Base-by-base conservation (phyloP, 2,888 invertebrate genomes). In the Sarcophaga variegata region DNA sequence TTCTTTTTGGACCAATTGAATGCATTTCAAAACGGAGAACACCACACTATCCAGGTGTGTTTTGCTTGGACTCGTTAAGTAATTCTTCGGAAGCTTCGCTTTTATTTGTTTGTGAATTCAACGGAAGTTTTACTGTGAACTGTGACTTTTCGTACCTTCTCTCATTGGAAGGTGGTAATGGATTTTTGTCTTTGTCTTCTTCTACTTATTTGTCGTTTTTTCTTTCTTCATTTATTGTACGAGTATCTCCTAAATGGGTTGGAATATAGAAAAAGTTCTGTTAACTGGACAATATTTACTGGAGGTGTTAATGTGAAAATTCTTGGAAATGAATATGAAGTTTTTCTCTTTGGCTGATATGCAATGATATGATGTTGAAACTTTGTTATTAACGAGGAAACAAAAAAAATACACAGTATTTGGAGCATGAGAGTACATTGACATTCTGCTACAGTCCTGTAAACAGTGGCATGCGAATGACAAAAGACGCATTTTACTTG, bases 21-120 rank as follows among this genome's bases (percentile, higher is more conserved):
- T 6, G 45, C 59, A n/a, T 64, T 71, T 54, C 20, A 71, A 22
- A 14, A 25, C 20, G 37, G 2, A 20, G 67, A 59, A 8, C 14
- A 37, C 8, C 37, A 37, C 37, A 37, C 37, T 37, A 37, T 8
- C 10, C 37, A 37, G 37, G 8, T 37, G 27, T 37, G 54, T 17
- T 62, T 45, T 25, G 20, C 17, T 64, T 63, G 54, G 10, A 54
- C 54, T 37, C 45, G 22, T 47, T 67, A 88, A 67, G 86, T 81
- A 88, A 89, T 91, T 92, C 91, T 90, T 90, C 92, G 89, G 91
- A 91, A 91, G 91, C 92, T 89, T 89, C 88, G 47, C 83, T 91
- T 89, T 88, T 90, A 86, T 91, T 90, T 91, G 90, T 77, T 88
- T 88, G 92, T 88, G 89, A 92, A 91, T 91, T 91, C 91, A 87